Evolutionary conservation across 2,888 invertebrate species (phyloP), one percentile per base, ranked within the genome.

Genomic region (Bombylius discolor): DNA sequence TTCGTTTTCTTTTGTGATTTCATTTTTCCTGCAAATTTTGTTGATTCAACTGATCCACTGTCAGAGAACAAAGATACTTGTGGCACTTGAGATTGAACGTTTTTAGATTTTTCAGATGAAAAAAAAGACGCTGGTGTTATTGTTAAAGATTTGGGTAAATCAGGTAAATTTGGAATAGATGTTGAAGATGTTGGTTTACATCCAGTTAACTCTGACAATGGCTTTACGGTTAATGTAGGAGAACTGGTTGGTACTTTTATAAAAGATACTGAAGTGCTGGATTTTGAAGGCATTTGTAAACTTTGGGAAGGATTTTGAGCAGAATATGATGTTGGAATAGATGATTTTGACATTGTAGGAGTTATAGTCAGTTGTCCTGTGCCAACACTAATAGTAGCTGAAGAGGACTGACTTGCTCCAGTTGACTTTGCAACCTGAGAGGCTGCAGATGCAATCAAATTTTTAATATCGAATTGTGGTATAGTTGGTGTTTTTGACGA

Each of bases 81-180:
- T 4, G 60, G 48, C 13, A 57, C 12, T 8, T 60, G 59, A 36
- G 58, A 48, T 39, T 58, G 51, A 8, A 57, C 54, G 6, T 52
- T 47, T 50, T 60, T 61, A 7, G 55, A 44, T 51, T 62, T 62
- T 47, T 63, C 63, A 5, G 58, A 49, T 12, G 52, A 53, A 13
- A 51, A n/a, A 47, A 57, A 56, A n/a, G 62, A 58, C 7, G 66
- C 58, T 36, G 67, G 65, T 11, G 64, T 66, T n/a, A 67, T 66
- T 2, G 65, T 64, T 6, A 67, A 57, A 12, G 66, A 66, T 59
- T 67, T 67, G 9, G 67, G 67, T 46, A 65, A 52, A 45, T 64
- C 65, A 9, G 64, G 64, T 32, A 63, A 59, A 33, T 50, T 56
- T 7, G 60, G 49, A 14, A 61, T 45, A 5, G 48, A 32, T 13